phyloP scores from a whole-genome alignment of 37 sponge, comb jelly and placozoan species.

The Hormiphora californensis region DNA sequence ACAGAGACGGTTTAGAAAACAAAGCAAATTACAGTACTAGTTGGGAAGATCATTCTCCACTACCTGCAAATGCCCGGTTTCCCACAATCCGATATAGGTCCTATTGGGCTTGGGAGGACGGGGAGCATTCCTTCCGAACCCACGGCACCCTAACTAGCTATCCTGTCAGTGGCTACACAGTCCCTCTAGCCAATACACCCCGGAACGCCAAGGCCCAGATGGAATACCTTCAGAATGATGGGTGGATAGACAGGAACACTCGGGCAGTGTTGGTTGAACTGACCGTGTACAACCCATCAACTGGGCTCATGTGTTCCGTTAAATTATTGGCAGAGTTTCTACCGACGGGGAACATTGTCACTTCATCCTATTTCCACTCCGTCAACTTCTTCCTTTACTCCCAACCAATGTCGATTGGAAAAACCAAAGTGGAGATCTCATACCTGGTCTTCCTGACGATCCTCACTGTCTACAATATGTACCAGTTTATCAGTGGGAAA shows the following conservation, averaged over 20 bases:
- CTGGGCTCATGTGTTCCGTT: slow-evolving; percentile 24
- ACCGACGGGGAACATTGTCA: neutral
- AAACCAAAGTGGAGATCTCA: neutral
- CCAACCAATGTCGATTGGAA: neutral
- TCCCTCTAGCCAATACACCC: slow-evolving; percentile 21
- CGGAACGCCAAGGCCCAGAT: neutral
- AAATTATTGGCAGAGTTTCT: slow-evolving; percentile 16
- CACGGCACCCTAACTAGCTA: neutral
- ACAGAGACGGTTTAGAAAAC: neutral
- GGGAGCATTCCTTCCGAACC: neutral
- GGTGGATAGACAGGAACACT: neutral
- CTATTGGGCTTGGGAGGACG: neutral
- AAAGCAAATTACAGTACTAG: neutral
- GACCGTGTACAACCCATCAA: slow-evolving; percentile 27
- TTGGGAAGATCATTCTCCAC: neutral
- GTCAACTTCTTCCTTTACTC: slow-evolving; percentile 5
- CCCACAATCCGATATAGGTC: neutral
- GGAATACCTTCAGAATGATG: neutral
- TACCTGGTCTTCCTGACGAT: neutral
- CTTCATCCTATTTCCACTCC: neutral
- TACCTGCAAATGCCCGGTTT: neutral
- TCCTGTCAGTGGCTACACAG: neutral
- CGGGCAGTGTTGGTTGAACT: slow-evolving; percentile 32
- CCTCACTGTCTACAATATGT: neutral
- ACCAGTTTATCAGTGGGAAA: neutral